Percentiles rank a stretch among this genome's conserved stretches.
These are phyloP conservation scores for Leuctra nigra DNA, from an alignment of 2,888 invertebrate genomes.

Conservation along the genomic window DNA sequence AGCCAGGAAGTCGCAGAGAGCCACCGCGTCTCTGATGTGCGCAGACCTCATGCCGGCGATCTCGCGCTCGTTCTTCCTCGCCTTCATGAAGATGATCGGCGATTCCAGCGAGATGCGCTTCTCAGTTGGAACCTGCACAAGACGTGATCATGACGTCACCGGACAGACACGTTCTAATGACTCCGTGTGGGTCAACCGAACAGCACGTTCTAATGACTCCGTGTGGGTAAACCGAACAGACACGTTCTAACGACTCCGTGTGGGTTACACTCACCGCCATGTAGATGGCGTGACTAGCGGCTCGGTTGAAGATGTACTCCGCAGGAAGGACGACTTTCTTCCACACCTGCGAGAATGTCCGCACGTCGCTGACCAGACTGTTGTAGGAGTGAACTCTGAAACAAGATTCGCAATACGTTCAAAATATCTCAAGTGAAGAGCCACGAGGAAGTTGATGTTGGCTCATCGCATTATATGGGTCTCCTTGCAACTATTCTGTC, in stretches of 20 bases:
- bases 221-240: too few species aligned
- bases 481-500: too few species aligned
- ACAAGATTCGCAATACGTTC: not conserved
- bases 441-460: too few species aligned
- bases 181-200: too few species aligned
- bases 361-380: constrained; percentile 61
- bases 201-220: too few species aligned
- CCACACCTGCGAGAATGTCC: constrained; percentile 56
- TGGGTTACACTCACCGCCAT: constrained; percentile 40
- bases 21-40: constrained; percentile 82
- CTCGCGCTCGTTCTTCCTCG: constrained; percentile 77
- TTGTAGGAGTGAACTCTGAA: constrained; percentile 61
- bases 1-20: constrained; percentile 79
- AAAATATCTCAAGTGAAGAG: too few species aligned
- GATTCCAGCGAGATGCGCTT: constrained; percentile 59
- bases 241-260: too few species aligned
- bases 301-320: constrained; percentile 60
- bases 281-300: constrained; percentile 60
- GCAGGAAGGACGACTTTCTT: constrained; percentile 61
- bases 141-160: too few species aligned
- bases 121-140: constrained; percentile 41
- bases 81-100: constrained; percentile 79
- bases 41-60: constrained; percentile 74
- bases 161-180: too few species aligned
- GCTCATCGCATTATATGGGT: too few species aligned